These are phyloP conservation scores for Rhinopomastus cyanomelas DNA, from an alignment of 2,113 vertebrate genomes.

Conservation along the genomic window DNA sequence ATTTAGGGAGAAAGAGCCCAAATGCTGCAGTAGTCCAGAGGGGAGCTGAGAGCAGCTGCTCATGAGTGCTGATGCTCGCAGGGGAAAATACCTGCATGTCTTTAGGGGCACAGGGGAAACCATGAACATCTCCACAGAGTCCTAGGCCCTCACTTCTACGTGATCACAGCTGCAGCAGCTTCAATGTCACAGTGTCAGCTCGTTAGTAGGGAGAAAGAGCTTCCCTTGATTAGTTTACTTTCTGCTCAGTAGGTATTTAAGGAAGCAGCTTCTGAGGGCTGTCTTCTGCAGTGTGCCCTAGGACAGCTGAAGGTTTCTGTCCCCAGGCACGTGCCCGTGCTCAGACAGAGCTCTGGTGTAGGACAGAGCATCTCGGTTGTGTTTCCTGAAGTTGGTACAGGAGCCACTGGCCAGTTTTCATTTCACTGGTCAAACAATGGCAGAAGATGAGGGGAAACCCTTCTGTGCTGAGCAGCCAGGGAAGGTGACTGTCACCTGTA, in stretches of 20 bases:
- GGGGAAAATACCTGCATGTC: background rate
- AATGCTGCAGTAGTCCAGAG: accelerated
- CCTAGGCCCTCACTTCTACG: background rate
- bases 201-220: background rate
- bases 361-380: background rate
- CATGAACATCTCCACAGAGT: background rate
- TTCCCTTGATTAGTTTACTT: background rate
- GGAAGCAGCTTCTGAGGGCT: background rate
- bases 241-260: background rate
- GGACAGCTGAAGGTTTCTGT: background rate
- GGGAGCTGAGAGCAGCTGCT: background rate
- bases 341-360: background rate
- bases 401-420: background rate
- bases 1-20: background rate
- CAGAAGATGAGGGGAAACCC: background rate
- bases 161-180: background rate
- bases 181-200: background rate
- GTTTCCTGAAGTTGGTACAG: background rate
- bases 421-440: background rate
- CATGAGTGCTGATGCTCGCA: background rate
- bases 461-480: background rate
- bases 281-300: background rate
- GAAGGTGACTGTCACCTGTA: background rate
- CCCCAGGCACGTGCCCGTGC: background rate
- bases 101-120: background rate